phyloP scores from a whole-genome alignment of 2,888 invertebrate genomes.

The Ichneumon xanthorius region DNA sequence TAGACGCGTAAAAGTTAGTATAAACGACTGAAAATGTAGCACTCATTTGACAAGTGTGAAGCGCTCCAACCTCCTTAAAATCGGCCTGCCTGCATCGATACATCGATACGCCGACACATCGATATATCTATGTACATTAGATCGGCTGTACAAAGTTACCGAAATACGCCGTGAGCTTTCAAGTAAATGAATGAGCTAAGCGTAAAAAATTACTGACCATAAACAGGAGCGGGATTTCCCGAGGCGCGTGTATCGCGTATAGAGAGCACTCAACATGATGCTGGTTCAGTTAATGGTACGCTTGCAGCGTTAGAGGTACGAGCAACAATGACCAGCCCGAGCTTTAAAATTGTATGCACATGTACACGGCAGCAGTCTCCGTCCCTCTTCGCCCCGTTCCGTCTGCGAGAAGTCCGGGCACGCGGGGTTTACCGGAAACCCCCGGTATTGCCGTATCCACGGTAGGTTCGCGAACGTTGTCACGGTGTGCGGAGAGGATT shows the following conservation, averaged over 20 bases:
- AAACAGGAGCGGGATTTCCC: constrained; percentile 32
- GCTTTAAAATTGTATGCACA: constrained; percentile 42
- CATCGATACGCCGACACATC: neutral
- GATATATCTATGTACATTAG: neutral
- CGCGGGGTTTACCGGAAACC: neutral
- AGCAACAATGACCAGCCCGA: constrained; percentile 52
- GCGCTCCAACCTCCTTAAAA: too few relatives aligned
- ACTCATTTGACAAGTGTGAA: too few relatives aligned
- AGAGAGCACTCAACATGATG: constrained; percentile 30
- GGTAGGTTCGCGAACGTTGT: constrained; percentile 1
- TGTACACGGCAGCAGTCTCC: constrained; percentile 15
- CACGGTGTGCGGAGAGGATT: constrained; percentile 20
- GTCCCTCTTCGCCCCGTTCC: constrained; percentile 15
- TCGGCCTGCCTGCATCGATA: too few relatives aligned
- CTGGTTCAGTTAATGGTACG: constrained; percentile 21
- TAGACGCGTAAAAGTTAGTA: too few relatives aligned
- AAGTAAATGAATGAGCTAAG: constrained; percentile 48
- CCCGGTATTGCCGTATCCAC: neutral
- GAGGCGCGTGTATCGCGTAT: constrained; percentile 27
- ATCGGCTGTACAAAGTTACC: constrained; percentile 6
- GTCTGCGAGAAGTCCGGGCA: constrained; percentile 20
- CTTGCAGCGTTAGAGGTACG: constrained; percentile 17
- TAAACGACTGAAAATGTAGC: too few relatives aligned
- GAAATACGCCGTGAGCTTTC: constrained; percentile 26
- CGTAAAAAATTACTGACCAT: constrained; percentile 36